Conservation (phyloP, 2,113 vertebrate species). For the Peromyscus maniculatus region DNA sequence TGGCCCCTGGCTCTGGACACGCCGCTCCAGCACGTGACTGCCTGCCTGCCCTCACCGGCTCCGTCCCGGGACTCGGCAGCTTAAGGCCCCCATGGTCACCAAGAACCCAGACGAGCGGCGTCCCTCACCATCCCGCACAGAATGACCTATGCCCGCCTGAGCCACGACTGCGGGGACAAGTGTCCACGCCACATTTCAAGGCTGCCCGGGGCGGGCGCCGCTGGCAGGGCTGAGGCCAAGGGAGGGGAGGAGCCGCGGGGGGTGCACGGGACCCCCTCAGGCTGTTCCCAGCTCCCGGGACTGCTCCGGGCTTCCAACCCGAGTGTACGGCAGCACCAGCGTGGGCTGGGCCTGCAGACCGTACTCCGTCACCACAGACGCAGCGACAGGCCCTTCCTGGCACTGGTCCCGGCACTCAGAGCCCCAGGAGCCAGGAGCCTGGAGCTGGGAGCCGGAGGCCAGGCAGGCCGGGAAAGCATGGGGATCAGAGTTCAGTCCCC, state of each 20-base stretch:
- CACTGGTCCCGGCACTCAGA: not conserved
- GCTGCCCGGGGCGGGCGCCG: not conserved
- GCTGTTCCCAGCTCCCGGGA: not conserved
- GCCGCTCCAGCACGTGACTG: not conserved
- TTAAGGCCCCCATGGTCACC: not conserved
- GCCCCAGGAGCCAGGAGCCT: rapidly evolving
- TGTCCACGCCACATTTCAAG: not conserved
- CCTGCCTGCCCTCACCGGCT: not conserved
- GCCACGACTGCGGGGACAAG: not conserved
- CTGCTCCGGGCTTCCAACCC: not conserved
- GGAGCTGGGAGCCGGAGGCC: not conserved
- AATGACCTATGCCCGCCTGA: not conserved
- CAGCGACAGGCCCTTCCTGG: not conserved
- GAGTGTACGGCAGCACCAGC: too few relatives aligned
- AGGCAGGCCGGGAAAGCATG: not conserved
- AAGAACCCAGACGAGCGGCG: not conserved
- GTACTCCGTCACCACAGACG: not conserved
- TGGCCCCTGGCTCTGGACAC: not conserved
- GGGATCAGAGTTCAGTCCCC: not conserved
- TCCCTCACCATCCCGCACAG: not conserved
- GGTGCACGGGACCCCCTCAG: not conserved
- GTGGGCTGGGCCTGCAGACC: not conserved
- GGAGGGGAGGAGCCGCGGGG: not conserved
- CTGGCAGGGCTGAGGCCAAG: not conserved
- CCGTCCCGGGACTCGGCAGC: not conserved